These are phyloP conservation scores for Epinephelus lanceolatus DNA, from an alignment of 2,113 vertebrate species.

Conservation along the genomic window DNA sequence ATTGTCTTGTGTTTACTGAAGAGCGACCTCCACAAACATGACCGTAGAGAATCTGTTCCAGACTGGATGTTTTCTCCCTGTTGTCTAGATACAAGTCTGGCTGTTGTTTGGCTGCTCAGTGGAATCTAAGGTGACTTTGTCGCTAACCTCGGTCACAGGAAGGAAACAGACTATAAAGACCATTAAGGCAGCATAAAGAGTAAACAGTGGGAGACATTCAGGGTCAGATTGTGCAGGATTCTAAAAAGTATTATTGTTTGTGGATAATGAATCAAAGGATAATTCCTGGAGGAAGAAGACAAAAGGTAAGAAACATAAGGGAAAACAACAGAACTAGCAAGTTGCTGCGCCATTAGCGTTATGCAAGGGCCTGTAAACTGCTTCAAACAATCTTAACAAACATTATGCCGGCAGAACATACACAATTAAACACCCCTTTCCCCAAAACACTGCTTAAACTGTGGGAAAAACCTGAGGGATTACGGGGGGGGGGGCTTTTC, in stretches of 20 bases:
- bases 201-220: constrained; percentile 28
- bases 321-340: not conserved
- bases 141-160: constrained; percentile 53
- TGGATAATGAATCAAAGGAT: not conserved
- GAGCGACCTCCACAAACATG: constrained; percentile 55
- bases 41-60: constrained; percentile 27
- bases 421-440: constrained; percentile 60
- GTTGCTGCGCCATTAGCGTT: constrained; percentile 1
- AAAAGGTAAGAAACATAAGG: not conserved
- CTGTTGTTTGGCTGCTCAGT: constrained; percentile 50
- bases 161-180: constrained; percentile 55
- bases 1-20: constrained; percentile 44
- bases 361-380: constrained; percentile 42
- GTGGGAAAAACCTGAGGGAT: constrained; percentile 70
- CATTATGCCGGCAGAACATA: constrained; percentile 50
- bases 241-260: not conserved
- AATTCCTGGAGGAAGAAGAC: not conserved
- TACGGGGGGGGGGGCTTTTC: not conserved
- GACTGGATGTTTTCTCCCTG: constrained; percentile 63
- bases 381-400: constrained; percentile 58
- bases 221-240: constrained; percentile 22
- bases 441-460: constrained; percentile 60
- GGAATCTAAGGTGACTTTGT: constrained; percentile 54
- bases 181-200: constrained; percentile 42
- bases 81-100: constrained; percentile 77